Base-by-base conservation (phyloP, 2,113 vertebrate genomes). In the Pogona vitticeps region DNA sequence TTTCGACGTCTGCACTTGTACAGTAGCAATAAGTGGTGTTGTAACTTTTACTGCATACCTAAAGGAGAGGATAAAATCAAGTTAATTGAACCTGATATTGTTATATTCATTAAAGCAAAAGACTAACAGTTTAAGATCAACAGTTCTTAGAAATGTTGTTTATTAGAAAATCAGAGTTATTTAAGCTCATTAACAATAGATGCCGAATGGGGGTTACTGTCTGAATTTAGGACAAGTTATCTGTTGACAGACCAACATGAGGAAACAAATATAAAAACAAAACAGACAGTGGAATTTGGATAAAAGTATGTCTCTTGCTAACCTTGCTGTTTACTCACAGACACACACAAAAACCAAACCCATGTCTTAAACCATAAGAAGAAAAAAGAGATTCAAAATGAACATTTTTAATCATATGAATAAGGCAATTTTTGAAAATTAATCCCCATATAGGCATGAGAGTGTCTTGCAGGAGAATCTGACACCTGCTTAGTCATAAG, bases 1-100 rank as follows among this genome's bases (percentile, higher is more conserved):
- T 75, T 97, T 97, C 82, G 98, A 98, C 0, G 97, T 97, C 88
- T 98, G 96, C 52, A 98, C 95, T 9, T 98, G 97, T 87, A 99
- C 77, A 0, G 98, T 98, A 85, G 94, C 95, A 38, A 94, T 56
- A 77, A 96, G 92, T 20, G 96, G 93, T 1, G 82, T 42, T 23
- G 91, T 83, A 52, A 95, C 97, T 88, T 97, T 96, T 85, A 98
- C 91, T 5, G 65, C 83, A 88, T 97, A 98, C 84, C 99, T 99
- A 78, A 85, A 78, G 26, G 86, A 68, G 71, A 91, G 83, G 82
- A 28, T n/a, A 1, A 88, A 3, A 14, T 23, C 73, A 38, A 86
- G 77, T 1, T 6, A 88, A 33, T n/a, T 63, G 12, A 4, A 76
- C 0, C 3, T 68, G n/a, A 76, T 86, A 0, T 42, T 80, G 31